A percentile compares a stretch with the other conserved stretches of the same genome.
Evolutionary conservation across 2,797 vertebrate genomes (phyloP).

Genomic region (Smutsia temminckii): DNA sequence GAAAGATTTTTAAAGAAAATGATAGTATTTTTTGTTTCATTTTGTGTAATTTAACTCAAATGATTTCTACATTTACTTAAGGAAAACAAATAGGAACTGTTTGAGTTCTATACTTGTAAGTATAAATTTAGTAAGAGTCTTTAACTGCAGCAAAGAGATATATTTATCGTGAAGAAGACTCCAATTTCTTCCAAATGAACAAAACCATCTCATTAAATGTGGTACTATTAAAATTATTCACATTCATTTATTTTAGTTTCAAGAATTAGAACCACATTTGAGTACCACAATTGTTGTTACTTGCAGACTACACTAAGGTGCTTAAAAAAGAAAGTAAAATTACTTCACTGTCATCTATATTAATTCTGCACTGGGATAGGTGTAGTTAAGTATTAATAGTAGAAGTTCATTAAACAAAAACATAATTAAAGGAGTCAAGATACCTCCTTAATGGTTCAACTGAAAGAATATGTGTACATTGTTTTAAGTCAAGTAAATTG

Average conservation of each 20-base stretch:
- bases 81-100: not conserved
- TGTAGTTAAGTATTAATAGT: not conserved
- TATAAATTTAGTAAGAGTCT: not conserved
- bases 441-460: not conserved
- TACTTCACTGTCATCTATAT: not conserved
- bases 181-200: constrained; percentile 41
- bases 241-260: constrained; percentile 51
- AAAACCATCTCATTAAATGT: constrained; percentile 78
- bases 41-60: constrained; percentile 25
- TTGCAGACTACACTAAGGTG: constrained; percentile 8
- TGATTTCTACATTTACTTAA: constrained; percentile 11
- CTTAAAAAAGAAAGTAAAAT: constrained; percentile 50
- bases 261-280: constrained; percentile 75
- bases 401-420: not conserved
- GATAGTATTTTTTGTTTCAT: not conserved
- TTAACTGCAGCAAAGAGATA: not conserved
- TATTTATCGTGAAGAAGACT: constrained; percentile 39
- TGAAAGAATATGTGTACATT: constrained; percentile 60
- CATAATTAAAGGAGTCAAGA: not conserved
- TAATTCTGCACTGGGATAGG: not conserved
- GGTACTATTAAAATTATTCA: constrained; percentile 67
- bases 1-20: constrained; percentile 28
- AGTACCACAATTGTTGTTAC: constrained; percentile 66
- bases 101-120: not conserved
- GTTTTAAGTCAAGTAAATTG: constrained; percentile 85